Conservation (phyloP, 1,140 invertebrate genomes). For the Listronotus oregonensis region DNA sequence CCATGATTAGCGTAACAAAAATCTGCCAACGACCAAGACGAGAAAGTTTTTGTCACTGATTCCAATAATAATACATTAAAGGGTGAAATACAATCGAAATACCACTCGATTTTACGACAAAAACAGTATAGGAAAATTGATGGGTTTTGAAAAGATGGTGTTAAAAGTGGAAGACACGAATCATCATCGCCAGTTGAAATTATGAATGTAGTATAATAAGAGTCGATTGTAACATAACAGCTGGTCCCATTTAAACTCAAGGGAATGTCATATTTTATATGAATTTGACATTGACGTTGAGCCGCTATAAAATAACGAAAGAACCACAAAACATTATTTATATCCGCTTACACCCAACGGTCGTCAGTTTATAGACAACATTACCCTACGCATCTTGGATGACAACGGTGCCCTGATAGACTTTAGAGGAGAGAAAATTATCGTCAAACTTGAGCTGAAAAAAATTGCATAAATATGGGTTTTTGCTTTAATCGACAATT, state of each 20-base stretch:
- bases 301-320: slow-evolving; percentile 22
- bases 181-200: slow-evolving; percentile 24
- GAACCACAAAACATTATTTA: slow-evolving; percentile 31
- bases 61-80: slow-evolving; percentile 30
- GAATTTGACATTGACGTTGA: slow-evolving; percentile 29
- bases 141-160: slow-evolving; percentile 15
- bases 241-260: slow-evolving; percentile 22
- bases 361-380: slow-evolving; percentile 23
- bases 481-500: background rate
- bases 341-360: slow-evolving; percentile 18
- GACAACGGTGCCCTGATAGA: slow-evolving; percentile 11
- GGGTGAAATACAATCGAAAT: slow-evolving; percentile 20
- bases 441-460: slow-evolving; percentile 20
- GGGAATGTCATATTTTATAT: slow-evolving; percentile 18
- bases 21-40: background rate
- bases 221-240: slow-evolving; percentile 25
- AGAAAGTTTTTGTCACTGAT: background rate
- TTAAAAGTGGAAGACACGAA: slow-evolving; percentile 13
- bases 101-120: slow-evolving; percentile 18
- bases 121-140: slow-evolving; percentile 1
- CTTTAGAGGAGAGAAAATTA: slow-evolving; percentile 22
- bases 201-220: slow-evolving; percentile 25
- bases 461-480: slow-evolving; percentile 1
- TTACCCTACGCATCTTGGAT: slow-evolving; percentile 19
- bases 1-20: background rate